Conservation (phyloP, 2,113 vertebrate species). For the Pseudorhombus dupliciocellatus region DNA sequence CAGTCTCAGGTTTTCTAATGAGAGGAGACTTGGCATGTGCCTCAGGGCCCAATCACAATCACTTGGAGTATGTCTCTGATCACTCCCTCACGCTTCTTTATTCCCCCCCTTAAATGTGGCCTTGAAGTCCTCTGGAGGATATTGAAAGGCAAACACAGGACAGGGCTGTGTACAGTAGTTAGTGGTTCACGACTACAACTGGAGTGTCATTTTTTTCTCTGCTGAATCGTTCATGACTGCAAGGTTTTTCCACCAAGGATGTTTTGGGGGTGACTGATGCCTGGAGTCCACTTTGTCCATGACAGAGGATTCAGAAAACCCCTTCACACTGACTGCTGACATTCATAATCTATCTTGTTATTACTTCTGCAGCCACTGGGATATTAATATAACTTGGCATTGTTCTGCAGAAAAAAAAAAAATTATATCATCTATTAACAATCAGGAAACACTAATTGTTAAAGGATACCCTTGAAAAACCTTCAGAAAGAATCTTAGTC, state of each 20-base stretch:
- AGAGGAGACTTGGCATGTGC: slow-evolving; percentile 77
- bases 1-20: slow-evolving; percentile 75
- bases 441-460: slow-evolving; percentile 9
- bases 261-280: slow-evolving; percentile 24
- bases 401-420: slow-evolving; percentile 10
- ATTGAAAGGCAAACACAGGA: slow-evolving; percentile 72
- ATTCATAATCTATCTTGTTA: slow-evolving; percentile 8
- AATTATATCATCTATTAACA: slow-evolving; percentile 4
- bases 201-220: slow-evolving; percentile 21
- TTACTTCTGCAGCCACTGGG: not conserved
- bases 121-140: slow-evolving; percentile 68
- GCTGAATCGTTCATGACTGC: slow-evolving; percentile 30
- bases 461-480: not conserved
- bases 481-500: not conserved
- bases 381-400: slow-evolving; percentile 18
- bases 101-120: slow-evolving; percentile 58
- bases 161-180: slow-evolving; percentile 18
- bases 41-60: slow-evolving; percentile 78
- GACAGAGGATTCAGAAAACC: slow-evolving; percentile 15
- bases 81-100: slow-evolving; percentile 62
- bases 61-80: slow-evolving; percentile 77
- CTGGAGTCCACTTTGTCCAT: slow-evolving; percentile 7
- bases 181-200: not conserved
- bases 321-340: not conserved
- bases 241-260: slow-evolving; percentile 16